Evolutionary conservation across 2,888 invertebrate species (phyloP).

Genomic region (Gymnoscelis rufifasciata): DNA sequence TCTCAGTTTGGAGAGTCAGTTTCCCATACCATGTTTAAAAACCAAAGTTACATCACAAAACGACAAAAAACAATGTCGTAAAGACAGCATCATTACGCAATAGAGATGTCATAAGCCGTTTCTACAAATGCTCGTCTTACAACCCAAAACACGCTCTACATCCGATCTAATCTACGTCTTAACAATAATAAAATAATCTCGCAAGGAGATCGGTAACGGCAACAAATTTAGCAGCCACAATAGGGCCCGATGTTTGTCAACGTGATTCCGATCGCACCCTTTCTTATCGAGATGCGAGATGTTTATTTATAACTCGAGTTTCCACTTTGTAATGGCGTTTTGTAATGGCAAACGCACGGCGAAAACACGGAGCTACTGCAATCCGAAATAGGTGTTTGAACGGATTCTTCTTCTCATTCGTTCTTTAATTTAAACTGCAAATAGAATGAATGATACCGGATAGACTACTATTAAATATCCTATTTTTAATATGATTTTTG

Average conservation of each 20-base stretch:
- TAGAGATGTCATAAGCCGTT: constrained; percentile 1
- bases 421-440: no score
- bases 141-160: constrained; percentile 36
- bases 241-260: constrained; percentile 69
- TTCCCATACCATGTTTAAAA: no score
- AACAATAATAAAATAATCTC: constrained; percentile 71
- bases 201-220: constrained; percentile 70
- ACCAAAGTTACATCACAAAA: no score
- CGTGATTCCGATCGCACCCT: constrained; percentile 65
- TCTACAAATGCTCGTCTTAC: constrained; percentile 2
- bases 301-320: constrained; percentile 31
- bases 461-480: no score
- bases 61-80: no score
- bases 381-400: no score
- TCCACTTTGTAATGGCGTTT: constrained; percentile 11
- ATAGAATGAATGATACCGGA: no score
- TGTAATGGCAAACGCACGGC: not conserved
- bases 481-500: no score
- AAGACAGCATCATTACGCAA: not conserved
- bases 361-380: no score
- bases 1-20: no score
- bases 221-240: constrained; percentile 77
- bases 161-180: constrained; percentile 46
- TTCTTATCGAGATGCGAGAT: constrained; percentile 61
- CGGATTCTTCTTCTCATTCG: not conserved